Evolutionary conservation across 2,888 invertebrate species (phyloP), one percentile per base, ranked within the genome.

Genomic region (Synergus umbraculus): DNA sequence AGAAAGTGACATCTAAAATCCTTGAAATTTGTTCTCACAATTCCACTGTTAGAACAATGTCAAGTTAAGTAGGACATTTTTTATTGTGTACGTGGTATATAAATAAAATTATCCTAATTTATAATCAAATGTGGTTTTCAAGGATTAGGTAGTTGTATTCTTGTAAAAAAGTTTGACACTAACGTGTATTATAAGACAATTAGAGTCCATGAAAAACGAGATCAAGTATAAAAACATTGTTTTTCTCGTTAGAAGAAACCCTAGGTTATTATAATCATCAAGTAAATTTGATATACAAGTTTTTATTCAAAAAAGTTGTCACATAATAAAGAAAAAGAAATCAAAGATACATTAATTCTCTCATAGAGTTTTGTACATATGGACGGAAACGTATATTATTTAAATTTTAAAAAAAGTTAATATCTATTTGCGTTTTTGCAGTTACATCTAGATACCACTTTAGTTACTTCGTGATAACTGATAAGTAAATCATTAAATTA

Each of bases 1-100:
- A 49, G 69, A 69, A 69, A 69, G 69, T 44, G 44, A 49, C 22
- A 13, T 69, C n/a, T 54, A n/a, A 18, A 54, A 49, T 69, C 69
- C 69, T 69, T 69, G 69, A 29, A 49, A 69, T 49, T 69, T 22
- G 69, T 69, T 69, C 69, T 49, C 49, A 49, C 69, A 69, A 15
- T 69, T 69, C 46, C 15, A 29, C 49, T 49, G 22, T 69, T 69
- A 69, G 29, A 46, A 7, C 69, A 69, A 69, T 69, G 69, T 69
- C 69, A 69, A 69, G 69, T 49, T 69, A 69, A 69, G 69, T 69
- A 69, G 69, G 8, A 49, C 69, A 46, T 69, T 69, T 69, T 69
- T 69, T 69, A 49, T 46, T 29, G 49, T 15, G 29, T 69, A 49
- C 69, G 69, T 49, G 69, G 29, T 49, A 69, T 29, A 69, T 49